Percentiles rank a stretch among this genome's conserved stretches.
phyloP scores from a whole-genome alignment of 1,140 invertebrate species.

The Eupristina koningsbergeri region DNA sequence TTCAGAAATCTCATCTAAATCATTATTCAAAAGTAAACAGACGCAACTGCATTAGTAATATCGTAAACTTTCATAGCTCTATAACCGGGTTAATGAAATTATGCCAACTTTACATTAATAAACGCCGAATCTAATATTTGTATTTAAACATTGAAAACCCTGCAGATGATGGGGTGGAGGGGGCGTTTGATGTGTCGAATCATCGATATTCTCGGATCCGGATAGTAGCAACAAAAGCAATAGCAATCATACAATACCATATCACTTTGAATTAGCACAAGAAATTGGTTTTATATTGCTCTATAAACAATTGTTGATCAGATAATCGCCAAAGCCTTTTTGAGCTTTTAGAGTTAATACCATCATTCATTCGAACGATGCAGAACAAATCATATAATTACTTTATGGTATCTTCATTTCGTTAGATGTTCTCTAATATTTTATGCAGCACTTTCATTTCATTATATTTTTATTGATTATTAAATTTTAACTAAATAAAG shows the following conservation, averaged over 20 bases:
- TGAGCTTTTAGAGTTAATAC: neutral
- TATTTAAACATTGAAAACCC: constrained; percentile 17
- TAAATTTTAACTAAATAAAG: no score
- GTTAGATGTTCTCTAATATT: no score
- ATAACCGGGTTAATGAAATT: constrained; percentile 6
- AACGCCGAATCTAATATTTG: neutral
- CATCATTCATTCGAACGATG: neutral
- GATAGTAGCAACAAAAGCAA: neutral
- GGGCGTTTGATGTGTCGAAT: constrained; percentile 43
- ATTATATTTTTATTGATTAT: no score
- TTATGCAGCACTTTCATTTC: no score
- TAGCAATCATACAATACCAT: neutral
- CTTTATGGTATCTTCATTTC: no score
- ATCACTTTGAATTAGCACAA: neutral
- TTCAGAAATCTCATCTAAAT: neutral
- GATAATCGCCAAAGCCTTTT: neutral
- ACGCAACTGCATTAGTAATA: neutral
- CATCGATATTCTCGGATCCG: constrained; percentile 49
- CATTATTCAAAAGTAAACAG: neutral
- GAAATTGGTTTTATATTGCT: constrained; percentile 22
- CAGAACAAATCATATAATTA: no score
- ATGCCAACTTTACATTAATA: neutral
- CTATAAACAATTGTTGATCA: constrained; percentile 39
- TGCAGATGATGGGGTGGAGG: constrained; percentile 33
- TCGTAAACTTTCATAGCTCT: constrained; percentile 15